Evolutionary conservation across 2,888 invertebrate species (phyloP), one percentile per base, ranked within the genome.

Genomic region (Melangyna quadrimaculata): DNA sequence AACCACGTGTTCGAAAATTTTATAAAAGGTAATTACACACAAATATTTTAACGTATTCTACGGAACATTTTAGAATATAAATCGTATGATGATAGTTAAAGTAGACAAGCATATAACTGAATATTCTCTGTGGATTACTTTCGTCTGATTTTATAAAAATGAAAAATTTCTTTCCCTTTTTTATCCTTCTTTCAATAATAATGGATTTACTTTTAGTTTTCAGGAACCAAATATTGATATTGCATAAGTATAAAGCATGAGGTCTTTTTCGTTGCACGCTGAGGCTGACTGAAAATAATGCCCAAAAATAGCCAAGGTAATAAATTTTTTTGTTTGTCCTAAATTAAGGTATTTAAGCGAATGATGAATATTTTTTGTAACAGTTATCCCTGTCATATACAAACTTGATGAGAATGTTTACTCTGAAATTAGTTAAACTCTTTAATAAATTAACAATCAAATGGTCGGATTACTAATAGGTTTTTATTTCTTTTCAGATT

Each of bases 331-430:
- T 17, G 1, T 55, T 8, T 19, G 9, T 19, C 4, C 10, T 5
- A 2, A 14, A 8, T 51, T 8, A 48, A 22, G 5, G 4, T 12
- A 22, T 14, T n/a, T 51, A 8, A 19, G 63, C 45, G 12, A 72
- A 83, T 75, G 83, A 79, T 83, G 82, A 82, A 27, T 59, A 10
- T 17, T 59, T 73, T 40, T 72, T 86, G 80, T 87, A 88, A 67
- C 87, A 89, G 89, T 89, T 89, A 89, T 89, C 89, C 89, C 89
- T 89, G 88, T 89, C 89, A 89, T 89, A 89, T 61, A 88, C 80
- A 87, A 59, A 17, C 70, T 88, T 89, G 89, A 89, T 89, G 89
- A 89, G 78, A 88, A 37, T 48, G 57, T 71, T 61, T 87, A 87
- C 59, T 14, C 89, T 89, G 89, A 89, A 78, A 74, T 61, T n/a